Evolutionary conservation across 2,797 vertebrate genomes (phyloP), one percentile per base, ranked within the genome.

Genomic region (Leptoclinus maculatus): DNA sequence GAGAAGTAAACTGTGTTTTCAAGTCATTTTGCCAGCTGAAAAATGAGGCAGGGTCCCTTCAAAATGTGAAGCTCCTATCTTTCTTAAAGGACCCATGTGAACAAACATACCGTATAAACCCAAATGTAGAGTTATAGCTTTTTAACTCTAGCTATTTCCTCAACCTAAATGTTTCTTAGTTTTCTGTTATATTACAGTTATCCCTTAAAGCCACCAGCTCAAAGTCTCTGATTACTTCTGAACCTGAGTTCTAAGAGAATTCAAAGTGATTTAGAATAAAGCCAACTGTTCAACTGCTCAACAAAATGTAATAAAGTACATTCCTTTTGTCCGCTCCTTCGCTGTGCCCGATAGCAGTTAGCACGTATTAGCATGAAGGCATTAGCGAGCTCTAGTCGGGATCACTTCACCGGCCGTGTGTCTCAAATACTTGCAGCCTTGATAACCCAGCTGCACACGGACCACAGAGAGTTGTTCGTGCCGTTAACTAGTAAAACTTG

Each of bases 1-100:
- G 63, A 59, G 47, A 64, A 27, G 64, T 19, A 53, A 71, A 62
- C 32, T 2, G 53, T 45, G 19, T 58, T 39, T 75, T 53, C 27
- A 57, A 27, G 54, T 53, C 51, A 38, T 69, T 21, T 65, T 36
- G 29, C 5, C 43, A 8, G 39, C 34, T 71, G 62, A 66, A 78
- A 23, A 71, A 76, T 39, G 5, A 73, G 45, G 8, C 3, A 56
- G 54, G 62, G 45, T 64, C 1, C 7, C 23, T 47, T 21, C 45
- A 19, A 45, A 53, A 53, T 49, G 5, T 62, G 16, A 14, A 27
- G 49, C 49, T 64, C 43, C 21, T 12, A 16, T 53, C 3, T 25
- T 23, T 47, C 27, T 56, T 27, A 39, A 39, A 38, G n/a, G 17
- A 53, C 21, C 13, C 23, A 0, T 19, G n/a, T 39, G 34, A 19